phyloP scores from a whole-genome alignment of 2,797 vertebrate genomes.

The Heteromormyrus szaboi region DNA sequence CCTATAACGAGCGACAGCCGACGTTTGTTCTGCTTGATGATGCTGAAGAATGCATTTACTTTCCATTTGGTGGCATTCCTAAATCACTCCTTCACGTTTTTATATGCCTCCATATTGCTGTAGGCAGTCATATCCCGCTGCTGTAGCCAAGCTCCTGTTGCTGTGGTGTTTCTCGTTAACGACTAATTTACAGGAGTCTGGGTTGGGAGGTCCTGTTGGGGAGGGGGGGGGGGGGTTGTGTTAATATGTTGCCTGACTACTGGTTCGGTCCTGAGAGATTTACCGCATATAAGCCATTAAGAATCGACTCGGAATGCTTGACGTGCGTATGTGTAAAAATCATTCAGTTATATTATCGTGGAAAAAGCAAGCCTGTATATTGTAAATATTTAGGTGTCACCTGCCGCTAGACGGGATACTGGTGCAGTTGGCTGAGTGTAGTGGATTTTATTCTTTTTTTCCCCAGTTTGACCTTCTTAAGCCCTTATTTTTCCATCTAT shows the following conservation, averaged over 20 bases:
- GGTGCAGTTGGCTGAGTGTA: neutral
- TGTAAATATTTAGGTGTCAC: neutral
- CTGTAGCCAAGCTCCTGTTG: neutral
- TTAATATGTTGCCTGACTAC: neutral
- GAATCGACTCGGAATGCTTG: neutral
- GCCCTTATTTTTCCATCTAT: neutral
- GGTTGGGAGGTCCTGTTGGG: neutral
- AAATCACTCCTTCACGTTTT: constrained; percentile 6
- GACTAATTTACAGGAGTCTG: neutral
- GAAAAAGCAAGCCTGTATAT: neutral
- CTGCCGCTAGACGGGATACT: neutral
- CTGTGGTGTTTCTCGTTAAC: neutral
- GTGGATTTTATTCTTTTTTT: neutral
- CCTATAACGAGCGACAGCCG: neutral
- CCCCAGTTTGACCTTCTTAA: constrained; percentile 6
- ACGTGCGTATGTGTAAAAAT: neutral
- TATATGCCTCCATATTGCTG: neutral
- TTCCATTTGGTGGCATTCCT: neutral
- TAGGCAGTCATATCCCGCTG: constrained; percentile 1
- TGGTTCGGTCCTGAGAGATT: neutral
- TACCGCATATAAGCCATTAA: neutral
- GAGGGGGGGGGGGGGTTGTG: too few species aligned
- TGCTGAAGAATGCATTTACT: constrained; percentile 6
- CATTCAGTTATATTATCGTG: neutral
- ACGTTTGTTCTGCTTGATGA: neutral